phyloP scores from a whole-genome alignment of 2,888 invertebrate genomes.

The Polia nebulosa region DNA sequence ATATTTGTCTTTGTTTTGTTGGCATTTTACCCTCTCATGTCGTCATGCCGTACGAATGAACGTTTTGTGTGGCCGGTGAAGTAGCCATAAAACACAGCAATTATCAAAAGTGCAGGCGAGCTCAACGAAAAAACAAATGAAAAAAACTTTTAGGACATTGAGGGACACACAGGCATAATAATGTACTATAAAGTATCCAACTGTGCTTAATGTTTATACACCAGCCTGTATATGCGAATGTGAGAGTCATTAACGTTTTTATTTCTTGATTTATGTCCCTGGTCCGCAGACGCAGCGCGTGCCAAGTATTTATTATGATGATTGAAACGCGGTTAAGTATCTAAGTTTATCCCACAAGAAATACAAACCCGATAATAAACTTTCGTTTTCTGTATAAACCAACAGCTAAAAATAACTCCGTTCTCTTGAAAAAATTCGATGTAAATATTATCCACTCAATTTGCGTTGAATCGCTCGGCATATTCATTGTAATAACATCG shows the following conservation, averaged over 20 bases:
- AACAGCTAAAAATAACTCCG: constrained; percentile 51
- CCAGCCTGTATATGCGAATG: constrained; percentile 46
- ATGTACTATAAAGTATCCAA: constrained; percentile 52
- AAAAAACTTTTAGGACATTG: constrained; percentile 59
- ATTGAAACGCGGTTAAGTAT: constrained; percentile 60
- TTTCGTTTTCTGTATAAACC: constrained; percentile 39
- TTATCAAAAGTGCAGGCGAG: constrained; percentile 62
- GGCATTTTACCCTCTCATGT: constrained; percentile 52
- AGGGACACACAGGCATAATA: constrained; percentile 52
- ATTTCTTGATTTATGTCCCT: constrained; percentile 61
- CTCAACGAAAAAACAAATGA: constrained; percentile 59
- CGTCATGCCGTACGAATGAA: constrained; percentile 40
- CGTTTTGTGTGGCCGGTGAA: constrained; percentile 56
- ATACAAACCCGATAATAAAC: constrained; percentile 51
- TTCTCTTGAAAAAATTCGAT: constrained; percentile 64
- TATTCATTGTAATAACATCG: constrained; percentile 70
- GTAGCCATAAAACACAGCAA: constrained; percentile 65
- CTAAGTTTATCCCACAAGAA: constrained; percentile 54
- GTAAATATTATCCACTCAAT: constrained; percentile 70
- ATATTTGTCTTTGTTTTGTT: constrained; percentile 48
- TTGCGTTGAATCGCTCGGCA: constrained; percentile 70
- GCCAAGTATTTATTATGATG: constrained; percentile 64
- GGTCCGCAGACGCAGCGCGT: constrained; percentile 49
- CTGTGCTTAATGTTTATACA: constrained; percentile 52
- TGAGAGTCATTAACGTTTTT: constrained; percentile 58